Conservation (phyloP, 2,797 vertebrate species). For the Gadopsis bispinosus region DNA sequence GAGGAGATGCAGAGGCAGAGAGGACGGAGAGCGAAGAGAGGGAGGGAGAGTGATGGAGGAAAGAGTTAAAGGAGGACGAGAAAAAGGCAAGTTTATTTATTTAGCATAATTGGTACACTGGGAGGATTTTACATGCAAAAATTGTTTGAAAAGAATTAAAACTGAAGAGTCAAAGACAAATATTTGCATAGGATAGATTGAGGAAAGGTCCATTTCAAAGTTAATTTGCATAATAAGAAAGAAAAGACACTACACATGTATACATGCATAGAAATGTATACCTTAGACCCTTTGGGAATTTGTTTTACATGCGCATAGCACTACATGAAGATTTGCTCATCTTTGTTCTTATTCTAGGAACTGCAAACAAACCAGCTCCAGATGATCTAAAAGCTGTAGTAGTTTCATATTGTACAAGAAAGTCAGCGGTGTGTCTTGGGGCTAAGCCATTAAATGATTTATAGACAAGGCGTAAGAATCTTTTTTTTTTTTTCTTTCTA, state of each 20-base stretch:
- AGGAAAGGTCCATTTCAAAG: neutral
- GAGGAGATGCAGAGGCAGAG: slow-evolving; percentile 44
- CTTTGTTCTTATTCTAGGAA: slow-evolving; percentile 43
- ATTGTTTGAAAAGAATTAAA: slow-evolving; percentile 21
- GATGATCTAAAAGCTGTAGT: slow-evolving; percentile 61
- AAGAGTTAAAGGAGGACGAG: neutral
- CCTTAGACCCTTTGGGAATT: slow-evolving; percentile 34
- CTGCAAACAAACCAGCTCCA: slow-evolving; percentile 48
- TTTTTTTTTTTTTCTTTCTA: slow-evolving; percentile 40
- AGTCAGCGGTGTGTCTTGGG: slow-evolving; percentile 54
- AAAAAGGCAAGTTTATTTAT: neutral
- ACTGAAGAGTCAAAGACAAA: slow-evolving; percentile 36
- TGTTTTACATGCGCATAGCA: slow-evolving; percentile 31
- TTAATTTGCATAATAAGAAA: neutral
- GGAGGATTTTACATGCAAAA: slow-evolving; percentile 7
- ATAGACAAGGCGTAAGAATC: slow-evolving; percentile 51
- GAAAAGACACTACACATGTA: slow-evolving; percentile 13
- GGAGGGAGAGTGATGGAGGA: neutral
- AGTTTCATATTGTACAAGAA: slow-evolving; percentile 59
- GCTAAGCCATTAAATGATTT: slow-evolving; percentile 72
- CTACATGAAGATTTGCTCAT: slow-evolving; percentile 30
- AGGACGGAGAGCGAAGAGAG: neutral
- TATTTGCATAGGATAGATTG: slow-evolving; percentile 14
- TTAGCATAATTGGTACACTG: neutral
- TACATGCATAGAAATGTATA: slow-evolving; percentile 14